Evolutionary conservation across 2,797 vertebrate species (phyloP).

Genomic region (Eulemur rubriventer): DNA sequence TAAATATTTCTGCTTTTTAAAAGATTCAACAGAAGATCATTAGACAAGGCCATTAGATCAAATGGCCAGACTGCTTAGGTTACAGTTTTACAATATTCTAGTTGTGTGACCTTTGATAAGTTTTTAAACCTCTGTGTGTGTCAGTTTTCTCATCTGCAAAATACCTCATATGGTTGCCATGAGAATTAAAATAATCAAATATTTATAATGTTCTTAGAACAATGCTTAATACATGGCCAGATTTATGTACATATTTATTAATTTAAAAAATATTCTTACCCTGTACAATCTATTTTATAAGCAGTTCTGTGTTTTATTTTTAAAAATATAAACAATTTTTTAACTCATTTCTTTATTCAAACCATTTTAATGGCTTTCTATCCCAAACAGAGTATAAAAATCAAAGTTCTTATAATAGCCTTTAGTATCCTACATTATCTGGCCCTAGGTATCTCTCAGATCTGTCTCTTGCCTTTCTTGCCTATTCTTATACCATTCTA

Average conservation of each 20-base stretch:
- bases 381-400: not conserved
- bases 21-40: not conserved
- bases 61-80: not conserved
- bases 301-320: not conserved
- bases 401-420: not conserved
- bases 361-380: not conserved
- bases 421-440: not conserved
- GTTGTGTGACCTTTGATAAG: not conserved
- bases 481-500: not conserved
- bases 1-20: not conserved
- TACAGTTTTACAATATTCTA: not conserved
- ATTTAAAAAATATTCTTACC: not conserved
- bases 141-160: not conserved
- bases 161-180: not conserved
- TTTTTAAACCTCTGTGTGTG: not conserved
- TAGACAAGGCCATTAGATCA: not conserved
- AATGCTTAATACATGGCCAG: not conserved
- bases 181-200: conserved; percentile 32
- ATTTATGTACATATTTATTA: not conserved
- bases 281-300: not conserved
- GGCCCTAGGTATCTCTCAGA: not conserved
- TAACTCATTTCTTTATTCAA: not conserved
- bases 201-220: conserved; percentile 6
- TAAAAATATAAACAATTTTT: not conserved
- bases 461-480: not conserved